These are phyloP conservation scores for Drosophila nigrodunni DNA, from an alignment of 1,140 invertebrate species.

Conservation along the genomic window DNA sequence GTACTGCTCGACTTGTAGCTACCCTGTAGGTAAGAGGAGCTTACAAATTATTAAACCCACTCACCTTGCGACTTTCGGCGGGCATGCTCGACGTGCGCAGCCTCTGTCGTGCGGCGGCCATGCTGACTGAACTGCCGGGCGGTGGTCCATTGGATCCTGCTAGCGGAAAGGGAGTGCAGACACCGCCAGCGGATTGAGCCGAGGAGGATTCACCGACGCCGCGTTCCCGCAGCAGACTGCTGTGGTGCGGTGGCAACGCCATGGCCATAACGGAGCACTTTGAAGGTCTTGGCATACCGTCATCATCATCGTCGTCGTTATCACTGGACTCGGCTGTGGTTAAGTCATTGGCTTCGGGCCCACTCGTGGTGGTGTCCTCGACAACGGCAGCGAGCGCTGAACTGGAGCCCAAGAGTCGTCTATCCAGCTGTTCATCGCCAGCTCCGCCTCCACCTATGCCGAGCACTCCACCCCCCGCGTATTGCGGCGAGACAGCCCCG, in stretches of 20 bases:
- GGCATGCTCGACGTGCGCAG: slow-evolving; percentile 84
- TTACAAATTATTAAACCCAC: slow-evolving; percentile 4
- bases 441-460: slow-evolving; percentile 18
- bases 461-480: slow-evolving; percentile 32
- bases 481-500: slow-evolving; percentile 81
- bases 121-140: slow-evolving; percentile 46
- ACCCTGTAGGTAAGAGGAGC: not conserved
- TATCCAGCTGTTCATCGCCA: slow-evolving; percentile 19
- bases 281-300: slow-evolving; percentile 15
- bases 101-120: slow-evolving; percentile 61
- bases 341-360: slow-evolving; percentile 55
- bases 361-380: slow-evolving; percentile 64
- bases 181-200: slow-evolving; percentile 11
- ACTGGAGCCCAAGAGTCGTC: slow-evolving; percentile 53
- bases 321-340: slow-evolving; percentile 52
- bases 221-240: slow-evolving; percentile 50
- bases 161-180: slow-evolving; percentile 7
- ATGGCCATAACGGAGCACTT: slow-evolving; percentile 17
- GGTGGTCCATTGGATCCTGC: not conserved
- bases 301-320: slow-evolving; percentile 3
- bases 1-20: not conserved
- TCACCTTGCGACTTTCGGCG: slow-evolving; percentile 80
- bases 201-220: slow-evolving; percentile 65
- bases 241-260: slow-evolving; percentile 9
- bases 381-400: slow-evolving; percentile 60